phyloP scores from a whole-genome alignment of 1,140 invertebrate genomes.

The Pseudomyrmex pallidus region DNA sequence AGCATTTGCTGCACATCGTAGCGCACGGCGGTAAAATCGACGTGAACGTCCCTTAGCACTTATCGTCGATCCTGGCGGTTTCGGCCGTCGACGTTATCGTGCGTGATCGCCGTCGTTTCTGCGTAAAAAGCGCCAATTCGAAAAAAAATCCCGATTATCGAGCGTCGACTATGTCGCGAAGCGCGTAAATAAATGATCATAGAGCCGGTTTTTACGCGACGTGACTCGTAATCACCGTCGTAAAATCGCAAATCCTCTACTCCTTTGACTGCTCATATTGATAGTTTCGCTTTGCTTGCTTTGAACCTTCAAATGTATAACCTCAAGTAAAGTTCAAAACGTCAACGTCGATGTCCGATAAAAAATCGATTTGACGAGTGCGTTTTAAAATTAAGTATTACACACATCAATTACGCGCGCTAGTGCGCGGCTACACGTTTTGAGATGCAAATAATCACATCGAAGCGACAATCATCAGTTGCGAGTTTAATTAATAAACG shows the following conservation, averaged over 20 bases:
- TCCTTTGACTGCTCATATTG: background rate
- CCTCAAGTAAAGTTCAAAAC: too few relatives aligned
- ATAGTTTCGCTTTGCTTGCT: too few relatives aligned
- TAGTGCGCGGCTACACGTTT: background rate
- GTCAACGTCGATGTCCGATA: too few relatives aligned
- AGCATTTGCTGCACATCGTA: conserved; percentile 85
- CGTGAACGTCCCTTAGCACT: conserved; percentile 44
- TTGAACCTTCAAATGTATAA: too few relatives aligned
- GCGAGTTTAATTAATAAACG: conserved; percentile 29
- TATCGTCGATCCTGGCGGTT: conserved; percentile 34
- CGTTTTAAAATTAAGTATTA: too few relatives aligned
- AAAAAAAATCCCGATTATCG: conserved; percentile 39
- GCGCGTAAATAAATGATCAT: conserved; percentile 9
- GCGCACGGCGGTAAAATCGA: conserved; percentile 52
- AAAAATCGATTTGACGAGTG: too few relatives aligned
- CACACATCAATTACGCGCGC: too few relatives aligned
- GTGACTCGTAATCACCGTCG: conserved; percentile 6
- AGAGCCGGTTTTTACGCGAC: background rate
- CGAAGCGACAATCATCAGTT: background rate
- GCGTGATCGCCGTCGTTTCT: conserved; percentile 35
- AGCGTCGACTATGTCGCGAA: conserved; percentile 13
- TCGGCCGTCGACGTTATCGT: conserved; percentile 28
- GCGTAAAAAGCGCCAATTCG: conserved; percentile 24
- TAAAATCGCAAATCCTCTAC: background rate
- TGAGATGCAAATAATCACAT: background rate